A percentile compares a stretch with the other conserved stretches of the same genome.
phyloP scores from a whole-genome alignment of 2,113 vertebrate species.

The Ivindomyrus marchei region DNA sequence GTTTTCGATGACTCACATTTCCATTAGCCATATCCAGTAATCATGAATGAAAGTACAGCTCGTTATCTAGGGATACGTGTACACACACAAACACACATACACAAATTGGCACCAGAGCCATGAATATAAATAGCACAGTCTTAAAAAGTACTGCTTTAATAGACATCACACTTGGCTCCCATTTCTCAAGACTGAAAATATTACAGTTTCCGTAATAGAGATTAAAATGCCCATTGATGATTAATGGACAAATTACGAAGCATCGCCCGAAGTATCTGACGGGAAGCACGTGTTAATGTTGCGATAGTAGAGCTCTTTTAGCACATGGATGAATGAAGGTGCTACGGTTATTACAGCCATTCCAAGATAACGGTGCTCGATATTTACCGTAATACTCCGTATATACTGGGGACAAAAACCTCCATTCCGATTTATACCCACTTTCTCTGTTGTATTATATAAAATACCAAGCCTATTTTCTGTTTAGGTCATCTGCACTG shows the following conservation, averaged over 20 bases:
- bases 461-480: neutral
- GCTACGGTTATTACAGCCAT: neutral
- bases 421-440: neutral
- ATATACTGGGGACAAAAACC: neutral
- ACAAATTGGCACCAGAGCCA: neutral
- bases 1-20: neutral
- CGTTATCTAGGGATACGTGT: neutral
- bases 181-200: neutral
- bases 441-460: neutral
- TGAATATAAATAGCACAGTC: neutral
- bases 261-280: neutral
- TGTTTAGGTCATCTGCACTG: neutral
- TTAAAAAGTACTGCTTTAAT: neutral
- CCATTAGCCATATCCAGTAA: neutral
- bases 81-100: conserved; percentile 1
- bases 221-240: neutral
- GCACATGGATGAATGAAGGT: neutral
- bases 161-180: neutral
- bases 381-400: neutral
- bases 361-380: neutral
- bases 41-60: neutral
- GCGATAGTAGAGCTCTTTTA: neutral
- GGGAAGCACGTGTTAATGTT: neutral
- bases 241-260: neutral
- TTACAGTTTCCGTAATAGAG: neutral